Evolutionary conservation across 2,113 vertebrate genomes (phyloP).

Genomic region (Leptodactylus fuscus): DNA sequence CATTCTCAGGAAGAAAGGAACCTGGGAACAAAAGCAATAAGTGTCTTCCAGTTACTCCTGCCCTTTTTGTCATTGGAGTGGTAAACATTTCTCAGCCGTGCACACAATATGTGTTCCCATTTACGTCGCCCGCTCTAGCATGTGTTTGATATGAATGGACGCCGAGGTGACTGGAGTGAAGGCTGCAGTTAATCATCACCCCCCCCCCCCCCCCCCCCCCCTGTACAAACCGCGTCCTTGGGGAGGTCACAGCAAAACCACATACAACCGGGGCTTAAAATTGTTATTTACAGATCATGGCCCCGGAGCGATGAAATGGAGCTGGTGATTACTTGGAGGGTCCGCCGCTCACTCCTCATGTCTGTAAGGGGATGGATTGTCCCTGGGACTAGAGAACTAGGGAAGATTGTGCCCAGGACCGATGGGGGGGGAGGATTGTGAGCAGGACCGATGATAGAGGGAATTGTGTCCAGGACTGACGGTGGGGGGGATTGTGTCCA

Average conservation of each 20-base stretch:
- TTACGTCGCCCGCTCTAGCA: not conserved
- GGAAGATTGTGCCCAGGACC: too few species aligned
- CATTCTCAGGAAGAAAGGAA: constrained; percentile 6
- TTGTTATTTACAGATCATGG: constrained; percentile 23
- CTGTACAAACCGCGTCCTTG: not conserved
- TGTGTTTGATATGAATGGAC: constrained; percentile 31
- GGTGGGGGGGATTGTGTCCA: not conserved
- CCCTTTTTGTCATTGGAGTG: constrained; percentile 20
- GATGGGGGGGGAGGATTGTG: not conserved
- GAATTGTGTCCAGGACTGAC: not conserved
- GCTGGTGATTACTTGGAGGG: not conserved
- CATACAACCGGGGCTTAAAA: constrained; percentile 10
- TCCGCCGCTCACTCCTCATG: not conserved
- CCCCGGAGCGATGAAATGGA: not conserved
- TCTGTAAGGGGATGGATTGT: not conserved
- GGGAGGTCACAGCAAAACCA: not conserved
- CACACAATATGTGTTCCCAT: not conserved
- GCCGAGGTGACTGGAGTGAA: not conserved
- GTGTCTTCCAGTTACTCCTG: constrained; percentile 5
- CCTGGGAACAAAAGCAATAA: constrained; percentile 48
- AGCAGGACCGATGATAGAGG: too few species aligned
- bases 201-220: not conserved
- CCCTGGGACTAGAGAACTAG: too few species aligned
- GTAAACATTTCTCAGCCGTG: constrained; percentile 17
- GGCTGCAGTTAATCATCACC: constrained; percentile 22